phyloP scores from a whole-genome alignment of 1,140 invertebrate species.

The Oscheius sp. region DNA sequence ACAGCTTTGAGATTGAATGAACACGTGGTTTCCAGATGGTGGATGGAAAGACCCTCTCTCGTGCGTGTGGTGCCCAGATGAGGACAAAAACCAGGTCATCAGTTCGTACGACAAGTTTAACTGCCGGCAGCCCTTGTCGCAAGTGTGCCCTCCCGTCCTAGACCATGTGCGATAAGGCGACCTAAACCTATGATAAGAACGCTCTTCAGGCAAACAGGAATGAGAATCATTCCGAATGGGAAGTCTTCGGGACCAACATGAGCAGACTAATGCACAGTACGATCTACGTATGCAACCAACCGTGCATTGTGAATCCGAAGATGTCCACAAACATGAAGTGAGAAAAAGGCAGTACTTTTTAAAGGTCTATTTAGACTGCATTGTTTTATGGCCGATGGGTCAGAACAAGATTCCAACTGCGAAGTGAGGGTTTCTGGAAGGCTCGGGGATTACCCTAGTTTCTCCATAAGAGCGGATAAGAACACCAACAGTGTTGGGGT shows the following conservation, averaged over 20 bases:
- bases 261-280: not conserved
- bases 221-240: conserved; percentile 1
- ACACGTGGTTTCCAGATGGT: no score
- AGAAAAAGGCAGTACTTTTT: not conserved
- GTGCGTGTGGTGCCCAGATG: conserved; percentile 20
- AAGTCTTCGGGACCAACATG: not conserved
- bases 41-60: conserved; percentile 20
- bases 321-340: not conserved
- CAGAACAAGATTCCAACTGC: not conserved
- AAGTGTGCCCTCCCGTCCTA: conserved; percentile 2
- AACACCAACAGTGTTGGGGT: not conserved
- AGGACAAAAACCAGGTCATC: not conserved
- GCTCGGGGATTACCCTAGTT: not conserved
- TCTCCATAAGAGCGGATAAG: not conserved
- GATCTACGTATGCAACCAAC: conserved; percentile 2
- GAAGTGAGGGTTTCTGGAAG: not conserved
- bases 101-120: not conserved
- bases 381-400: not conserved
- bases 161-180: not conserved
- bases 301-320: not conserved
- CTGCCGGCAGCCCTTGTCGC: not conserved
- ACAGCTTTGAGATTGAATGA: no score
- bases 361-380: not conserved
- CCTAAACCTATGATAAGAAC: not conserved
- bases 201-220: not conserved